Evolutionary conservation across 2,888 invertebrate species (phyloP).

Genomic region (Unio pictorum): DNA sequence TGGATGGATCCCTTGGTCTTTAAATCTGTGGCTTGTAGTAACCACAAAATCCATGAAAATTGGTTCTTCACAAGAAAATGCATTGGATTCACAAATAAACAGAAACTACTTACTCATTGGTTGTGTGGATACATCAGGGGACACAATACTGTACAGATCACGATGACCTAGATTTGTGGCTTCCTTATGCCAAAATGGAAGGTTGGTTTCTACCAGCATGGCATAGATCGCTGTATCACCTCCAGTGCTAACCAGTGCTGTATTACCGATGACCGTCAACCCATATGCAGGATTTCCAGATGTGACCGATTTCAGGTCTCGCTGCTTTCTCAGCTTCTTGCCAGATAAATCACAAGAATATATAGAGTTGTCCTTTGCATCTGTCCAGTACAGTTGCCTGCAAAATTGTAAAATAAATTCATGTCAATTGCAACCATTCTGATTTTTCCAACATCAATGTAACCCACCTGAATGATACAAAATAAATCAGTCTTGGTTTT

Average conservation of each 20-base stretch:
- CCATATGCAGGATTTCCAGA: slow-evolving; percentile 53
- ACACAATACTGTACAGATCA: slow-evolving; percentile 55
- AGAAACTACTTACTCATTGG: slow-evolving; percentile 40
- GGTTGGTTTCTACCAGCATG: slow-evolving; percentile 42
- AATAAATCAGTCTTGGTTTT: too few species aligned
- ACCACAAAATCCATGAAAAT: too few species aligned
- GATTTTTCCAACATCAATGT: too few species aligned
- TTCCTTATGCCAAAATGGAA: slow-evolving; percentile 51
- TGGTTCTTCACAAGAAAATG: too few species aligned
- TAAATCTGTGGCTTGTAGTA: too few species aligned
- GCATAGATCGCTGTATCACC: slow-evolving; percentile 42
- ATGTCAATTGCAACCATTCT: too few species aligned
- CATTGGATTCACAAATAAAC: not conserved
- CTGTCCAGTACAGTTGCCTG: slow-evolving; percentile 65
- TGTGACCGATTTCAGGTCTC: slow-evolving; percentile 36
- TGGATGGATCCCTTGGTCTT: too few species aligned
- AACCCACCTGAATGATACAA: too few species aligned
- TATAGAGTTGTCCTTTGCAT: slow-evolving; percentile 52
- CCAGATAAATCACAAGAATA: slow-evolving; percentile 56
- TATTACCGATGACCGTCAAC: slow-evolving; percentile 56
- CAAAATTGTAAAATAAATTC: not conserved
- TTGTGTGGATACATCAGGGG: slow-evolving; percentile 48
- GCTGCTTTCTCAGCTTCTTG: slow-evolving; percentile 39
- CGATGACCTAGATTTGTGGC: slow-evolving; percentile 38
- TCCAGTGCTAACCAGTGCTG: slow-evolving; percentile 60